phyloP scores from a whole-genome alignment of 1,140 invertebrate species.

The Ips typographus region DNA sequence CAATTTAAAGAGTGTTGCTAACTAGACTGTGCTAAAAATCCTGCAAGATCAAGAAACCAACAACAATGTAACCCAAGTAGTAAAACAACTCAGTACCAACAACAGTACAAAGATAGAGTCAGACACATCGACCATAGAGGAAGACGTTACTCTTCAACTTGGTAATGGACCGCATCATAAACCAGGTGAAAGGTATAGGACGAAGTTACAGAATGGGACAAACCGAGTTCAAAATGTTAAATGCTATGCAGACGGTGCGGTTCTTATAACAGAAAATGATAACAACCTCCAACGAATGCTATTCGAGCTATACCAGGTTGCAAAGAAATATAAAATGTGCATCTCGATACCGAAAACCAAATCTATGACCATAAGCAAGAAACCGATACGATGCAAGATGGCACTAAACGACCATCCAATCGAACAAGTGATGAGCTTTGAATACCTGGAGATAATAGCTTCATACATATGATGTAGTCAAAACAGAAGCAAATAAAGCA shows the following conservation, averaged over 20 bases:
- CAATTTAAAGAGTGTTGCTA: conserved; percentile 1
- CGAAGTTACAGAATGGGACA: neutral
- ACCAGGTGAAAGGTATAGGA: conserved; percentile 3
- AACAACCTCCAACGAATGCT: too few relatives aligned
- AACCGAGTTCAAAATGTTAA: conserved; percentile 4
- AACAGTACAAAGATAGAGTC: conserved; percentile 12
- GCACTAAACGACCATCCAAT: too few relatives aligned
- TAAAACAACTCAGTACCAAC: conserved; percentile 14
- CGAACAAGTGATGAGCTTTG: too few relatives aligned
- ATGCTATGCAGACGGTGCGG: conserved; percentile 6
- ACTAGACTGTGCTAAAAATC: neutral
- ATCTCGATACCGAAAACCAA: too few relatives aligned
- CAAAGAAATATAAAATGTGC: too few relatives aligned
- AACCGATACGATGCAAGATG: too few relatives aligned
- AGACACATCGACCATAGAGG: conserved; percentile 10
- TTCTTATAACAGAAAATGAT: neutral
- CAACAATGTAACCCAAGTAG: conserved; percentile 5
- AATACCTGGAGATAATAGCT: too few relatives aligned
- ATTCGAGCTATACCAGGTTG: too few relatives aligned
- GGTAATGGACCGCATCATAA: conserved; percentile 12
- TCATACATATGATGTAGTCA: too few relatives aligned
- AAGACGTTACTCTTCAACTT: conserved; percentile 12
- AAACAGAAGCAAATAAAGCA: too few relatives aligned
- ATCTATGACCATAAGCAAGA: too few relatives aligned
- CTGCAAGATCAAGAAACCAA: conserved; percentile 10